Conservation (phyloP, 1,140 invertebrate genomes). For the Calephelis virginiensis region DNA sequence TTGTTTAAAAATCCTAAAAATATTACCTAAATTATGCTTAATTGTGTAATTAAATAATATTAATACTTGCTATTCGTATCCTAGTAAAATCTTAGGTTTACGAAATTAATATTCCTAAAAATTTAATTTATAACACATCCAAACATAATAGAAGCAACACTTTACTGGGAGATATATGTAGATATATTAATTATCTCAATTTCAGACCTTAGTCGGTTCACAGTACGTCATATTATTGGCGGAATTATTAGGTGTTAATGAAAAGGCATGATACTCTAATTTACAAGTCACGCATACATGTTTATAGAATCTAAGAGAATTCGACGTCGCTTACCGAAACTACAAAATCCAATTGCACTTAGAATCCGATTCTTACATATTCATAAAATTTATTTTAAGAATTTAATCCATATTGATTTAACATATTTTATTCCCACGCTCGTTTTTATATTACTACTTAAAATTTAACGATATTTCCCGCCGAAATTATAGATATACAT, state of each 20-base stretch:
- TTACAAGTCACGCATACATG: conserved; percentile 4
- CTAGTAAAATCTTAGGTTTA: too few relatives aligned
- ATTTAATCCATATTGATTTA: neutral
- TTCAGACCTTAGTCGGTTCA: neutral
- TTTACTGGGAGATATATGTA: neutral
- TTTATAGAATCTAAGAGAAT: neutral
- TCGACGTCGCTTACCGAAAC: neutral
- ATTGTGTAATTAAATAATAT: too few relatives aligned
- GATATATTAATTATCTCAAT: neutral
- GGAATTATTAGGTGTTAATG: conserved; percentile 3
- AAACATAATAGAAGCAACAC: neutral
- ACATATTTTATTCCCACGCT: neutral
- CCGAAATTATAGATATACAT: conserved; percentile 49
- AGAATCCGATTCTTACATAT: neutral
- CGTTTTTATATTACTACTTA: neutral
- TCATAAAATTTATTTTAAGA: neutral
- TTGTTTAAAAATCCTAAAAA: too few relatives aligned
- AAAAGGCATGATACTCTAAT: conserved; percentile 5
- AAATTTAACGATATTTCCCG: conserved; percentile 52
- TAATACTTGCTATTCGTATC: too few relatives aligned
- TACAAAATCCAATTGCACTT: conserved; percentile 1
- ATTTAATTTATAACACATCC: neutral
- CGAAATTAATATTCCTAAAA: too few relatives aligned
- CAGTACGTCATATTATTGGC: neutral
- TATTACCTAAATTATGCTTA: too few relatives aligned